phyloP scores from a whole-genome alignment of 2,888 invertebrate species.

The Elysia crispata region DNA sequence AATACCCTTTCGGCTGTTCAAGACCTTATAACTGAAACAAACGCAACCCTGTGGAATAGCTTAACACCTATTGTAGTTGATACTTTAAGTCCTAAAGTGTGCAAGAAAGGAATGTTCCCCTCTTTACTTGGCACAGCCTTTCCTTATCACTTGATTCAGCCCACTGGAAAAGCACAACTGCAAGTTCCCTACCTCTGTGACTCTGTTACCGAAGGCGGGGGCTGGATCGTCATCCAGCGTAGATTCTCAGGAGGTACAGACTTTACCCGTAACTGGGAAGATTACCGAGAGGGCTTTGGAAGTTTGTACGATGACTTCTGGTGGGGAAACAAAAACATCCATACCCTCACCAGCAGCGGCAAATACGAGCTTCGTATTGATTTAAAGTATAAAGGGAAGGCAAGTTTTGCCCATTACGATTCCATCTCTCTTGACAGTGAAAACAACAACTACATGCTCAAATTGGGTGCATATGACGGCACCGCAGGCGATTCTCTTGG shows the following conservation, averaged over 20 bases:
- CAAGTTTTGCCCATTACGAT: no score
- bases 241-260: conserved; percentile 87
- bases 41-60: no score
- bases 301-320: conserved; percentile 86
- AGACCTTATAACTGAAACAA: no score
- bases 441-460: conserved; percentile 85
- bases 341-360: conserved; percentile 82
- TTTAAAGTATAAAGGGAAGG: conserved; percentile 76
- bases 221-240: conserved; percentile 88
- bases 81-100: no score
- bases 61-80: no score
- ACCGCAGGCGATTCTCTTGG: conserved; percentile 91
- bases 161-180: no score
- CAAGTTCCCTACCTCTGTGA: conserved; percentile 79
- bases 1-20: no score
- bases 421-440: conserved; percentile 80
- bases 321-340: conserved; percentile 91
- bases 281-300: conserved; percentile 70
- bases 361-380: conserved; percentile 84
- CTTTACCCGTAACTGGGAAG: conserved; percentile 81
- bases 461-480: conserved; percentile 85
- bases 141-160: no score
- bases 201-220: conserved; percentile 77
- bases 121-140: no score
- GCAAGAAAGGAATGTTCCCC: no score